Conservation (phyloP, 2,113 vertebrate species). For the Tetrao urogallus region DNA sequence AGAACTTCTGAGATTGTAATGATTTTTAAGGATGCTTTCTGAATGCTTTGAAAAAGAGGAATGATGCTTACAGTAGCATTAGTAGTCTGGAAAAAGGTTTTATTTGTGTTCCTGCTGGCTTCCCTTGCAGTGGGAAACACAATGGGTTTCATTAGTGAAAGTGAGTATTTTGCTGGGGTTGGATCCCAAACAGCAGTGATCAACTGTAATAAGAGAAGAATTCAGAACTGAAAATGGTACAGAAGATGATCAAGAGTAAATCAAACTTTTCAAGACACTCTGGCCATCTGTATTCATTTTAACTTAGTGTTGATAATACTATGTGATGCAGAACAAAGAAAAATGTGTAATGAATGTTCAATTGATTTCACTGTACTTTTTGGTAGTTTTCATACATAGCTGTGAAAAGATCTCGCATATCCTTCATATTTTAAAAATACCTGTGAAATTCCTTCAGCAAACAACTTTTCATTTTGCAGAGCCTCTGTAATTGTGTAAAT, state of each 20-base stretch:
- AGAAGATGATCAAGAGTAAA: rapidly evolving
- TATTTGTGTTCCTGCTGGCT: background rate
- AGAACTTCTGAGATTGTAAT: background rate
- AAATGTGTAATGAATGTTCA: background rate
- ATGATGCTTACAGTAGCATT: background rate
- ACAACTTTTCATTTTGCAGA: background rate
- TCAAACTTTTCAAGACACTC: background rate
- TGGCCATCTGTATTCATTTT: background rate
- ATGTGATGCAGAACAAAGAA: background rate
- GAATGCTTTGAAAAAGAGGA: background rate
- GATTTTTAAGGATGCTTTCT: background rate
- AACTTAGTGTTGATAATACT: background rate
- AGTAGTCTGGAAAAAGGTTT: background rate
- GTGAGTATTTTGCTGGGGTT: background rate
- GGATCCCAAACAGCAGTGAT: rapidly evolving
- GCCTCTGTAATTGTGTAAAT: background rate
- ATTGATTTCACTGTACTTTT: background rate
- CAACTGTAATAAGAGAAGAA: background rate
- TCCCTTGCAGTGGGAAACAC: background rate
- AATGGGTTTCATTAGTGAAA: background rate
- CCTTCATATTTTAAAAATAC: background rate
- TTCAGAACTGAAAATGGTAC: rapidly evolving
- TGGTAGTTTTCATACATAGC: background rate
- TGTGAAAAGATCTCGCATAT: background rate
- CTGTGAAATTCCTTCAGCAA: background rate